Conservation (phyloP, 2,888 invertebrate genomes). For the Lepidochrysops patricia region DNA sequence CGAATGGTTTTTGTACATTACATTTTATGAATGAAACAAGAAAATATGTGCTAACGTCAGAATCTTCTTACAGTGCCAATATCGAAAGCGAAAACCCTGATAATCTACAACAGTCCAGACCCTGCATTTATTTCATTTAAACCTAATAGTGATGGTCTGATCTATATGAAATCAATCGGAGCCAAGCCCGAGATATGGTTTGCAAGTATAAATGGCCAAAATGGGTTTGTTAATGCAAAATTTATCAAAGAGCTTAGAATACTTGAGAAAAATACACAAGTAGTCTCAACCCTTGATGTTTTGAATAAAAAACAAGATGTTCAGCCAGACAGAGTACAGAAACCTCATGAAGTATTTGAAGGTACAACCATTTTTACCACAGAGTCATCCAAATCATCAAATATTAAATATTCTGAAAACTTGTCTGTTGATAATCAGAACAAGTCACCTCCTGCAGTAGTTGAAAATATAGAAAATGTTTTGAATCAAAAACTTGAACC, state of each 20-base stretch:
- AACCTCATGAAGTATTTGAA: slow-evolving; percentile 74
- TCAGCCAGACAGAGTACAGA: slow-evolving; percentile 56
- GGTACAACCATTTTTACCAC: slow-evolving; percentile 77
- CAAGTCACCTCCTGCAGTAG: neutral
- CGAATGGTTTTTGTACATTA: neutral
- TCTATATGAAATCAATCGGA: slow-evolving; percentile 83
- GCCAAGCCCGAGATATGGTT: slow-evolving; percentile 77
- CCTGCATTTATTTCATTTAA: slow-evolving; percentile 76
- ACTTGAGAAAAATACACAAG: slow-evolving; percentile 44
- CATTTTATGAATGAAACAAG: neutral
- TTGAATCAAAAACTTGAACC: slow-evolving; percentile 2
- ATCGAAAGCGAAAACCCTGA: slow-evolving; percentile 75
- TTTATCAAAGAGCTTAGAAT: slow-evolving; percentile 77
- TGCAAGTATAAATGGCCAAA: slow-evolving; percentile 77
- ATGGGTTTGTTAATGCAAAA: slow-evolving; percentile 78
- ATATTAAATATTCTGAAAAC: slow-evolving; percentile 17
- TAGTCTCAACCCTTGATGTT: slow-evolving; percentile 41
- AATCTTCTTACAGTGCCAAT: slow-evolving; percentile 63
- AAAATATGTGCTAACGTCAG: neutral
- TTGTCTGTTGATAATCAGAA: neutral
- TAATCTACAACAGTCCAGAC: slow-evolving; percentile 72
- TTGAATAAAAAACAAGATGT: slow-evolving; percentile 30
- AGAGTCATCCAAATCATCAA: slow-evolving; percentile 28
- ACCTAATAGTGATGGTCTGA: slow-evolving; percentile 68
- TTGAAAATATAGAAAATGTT: slow-evolving; percentile 2